Conservation (phyloP, 1,140 invertebrate genomes). For the Adelges cooleyi region DNA sequence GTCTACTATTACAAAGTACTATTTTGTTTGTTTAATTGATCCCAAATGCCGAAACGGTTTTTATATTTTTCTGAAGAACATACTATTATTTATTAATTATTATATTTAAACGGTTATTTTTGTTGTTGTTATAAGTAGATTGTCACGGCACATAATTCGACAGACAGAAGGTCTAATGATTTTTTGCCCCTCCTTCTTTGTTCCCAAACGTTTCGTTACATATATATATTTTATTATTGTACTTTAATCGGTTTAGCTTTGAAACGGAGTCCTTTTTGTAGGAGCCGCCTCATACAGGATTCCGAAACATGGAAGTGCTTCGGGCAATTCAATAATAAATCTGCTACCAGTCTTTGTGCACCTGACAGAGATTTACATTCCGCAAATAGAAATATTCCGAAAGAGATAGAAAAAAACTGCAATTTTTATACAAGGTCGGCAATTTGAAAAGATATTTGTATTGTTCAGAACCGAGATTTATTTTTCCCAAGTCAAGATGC, state of each 20-base stretch:
- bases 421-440: not conserved
- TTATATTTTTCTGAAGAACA: not conserved
- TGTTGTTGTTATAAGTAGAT: constrained; percentile 14
- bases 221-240: not conserved
- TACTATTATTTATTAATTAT: too few relatives aligned
- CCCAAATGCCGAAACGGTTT: not conserved
- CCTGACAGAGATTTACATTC: constrained; percentile 4
- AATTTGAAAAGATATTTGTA: constrained; percentile 4
- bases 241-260: constrained; percentile 27
- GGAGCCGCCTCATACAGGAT: constrained; percentile 5
- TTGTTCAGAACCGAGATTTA: not conserved
- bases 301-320: not conserved
- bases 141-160: constrained; percentile 13
- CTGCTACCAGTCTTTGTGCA: not conserved
- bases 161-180: constrained; percentile 27
- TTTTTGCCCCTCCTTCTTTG: constrained; percentile 17
- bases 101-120: not conserved
- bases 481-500: not conserved
- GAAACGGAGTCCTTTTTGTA: constrained; percentile 15
- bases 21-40: too few relatives aligned
- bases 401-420: not conserved
- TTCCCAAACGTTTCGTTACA: constrained; percentile 13
- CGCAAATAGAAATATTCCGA: not conserved
- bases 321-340: constrained; percentile 15
- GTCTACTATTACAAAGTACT: too few relatives aligned